Conservation (phyloP, 2,888 invertebrate species). For the Meliscaeva auricollis region DNA sequence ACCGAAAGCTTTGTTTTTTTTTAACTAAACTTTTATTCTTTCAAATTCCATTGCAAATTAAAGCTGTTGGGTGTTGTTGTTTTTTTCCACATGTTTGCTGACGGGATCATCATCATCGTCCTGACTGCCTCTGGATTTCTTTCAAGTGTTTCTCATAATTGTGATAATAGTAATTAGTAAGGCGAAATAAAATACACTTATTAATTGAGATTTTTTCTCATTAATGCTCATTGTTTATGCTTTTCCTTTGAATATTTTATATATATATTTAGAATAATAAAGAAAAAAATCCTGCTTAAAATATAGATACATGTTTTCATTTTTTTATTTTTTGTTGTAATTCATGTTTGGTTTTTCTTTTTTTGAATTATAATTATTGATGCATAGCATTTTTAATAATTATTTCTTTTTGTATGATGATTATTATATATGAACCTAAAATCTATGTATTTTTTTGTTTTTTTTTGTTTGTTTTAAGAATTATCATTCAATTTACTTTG, state of each 20-base stretch:
- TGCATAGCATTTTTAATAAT: conserved; percentile 50
- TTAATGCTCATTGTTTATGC: conserved; percentile 51
- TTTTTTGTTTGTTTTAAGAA: conserved; percentile 10
- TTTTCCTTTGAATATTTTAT: conserved; percentile 71
- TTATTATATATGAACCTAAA: conserved; percentile 67
- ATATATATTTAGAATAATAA: conserved; percentile 65
- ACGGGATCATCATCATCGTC: neutral
- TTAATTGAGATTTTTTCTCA: conserved; percentile 55
- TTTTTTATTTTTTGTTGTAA: conserved; percentile 43
- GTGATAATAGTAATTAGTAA: neutral
- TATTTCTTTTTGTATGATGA: conserved; percentile 49
- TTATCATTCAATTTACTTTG: conserved; percentile 60
- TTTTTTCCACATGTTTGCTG: neutral
- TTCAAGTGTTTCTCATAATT: conserved; percentile 14
- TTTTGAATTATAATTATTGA: conserved; percentile 35
- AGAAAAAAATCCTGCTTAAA: conserved; percentile 71
- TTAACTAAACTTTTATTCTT: conserved; percentile 46
- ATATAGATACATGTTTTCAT: conserved; percentile 56
- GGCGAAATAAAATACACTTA: conserved; percentile 69
- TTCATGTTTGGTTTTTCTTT: conserved; percentile 55
- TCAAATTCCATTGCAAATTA: too few relatives aligned
- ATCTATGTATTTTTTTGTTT: conserved; percentile 40
- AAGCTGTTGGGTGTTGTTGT: neutral
- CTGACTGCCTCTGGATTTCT: neutral
- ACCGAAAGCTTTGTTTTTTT: conserved; percentile 38